Percentiles rank a stretch among this genome's conserved stretches.
Conservation (phyloP, 2,113 vertebrate species). For the Xiphophorus maculatus region DNA sequence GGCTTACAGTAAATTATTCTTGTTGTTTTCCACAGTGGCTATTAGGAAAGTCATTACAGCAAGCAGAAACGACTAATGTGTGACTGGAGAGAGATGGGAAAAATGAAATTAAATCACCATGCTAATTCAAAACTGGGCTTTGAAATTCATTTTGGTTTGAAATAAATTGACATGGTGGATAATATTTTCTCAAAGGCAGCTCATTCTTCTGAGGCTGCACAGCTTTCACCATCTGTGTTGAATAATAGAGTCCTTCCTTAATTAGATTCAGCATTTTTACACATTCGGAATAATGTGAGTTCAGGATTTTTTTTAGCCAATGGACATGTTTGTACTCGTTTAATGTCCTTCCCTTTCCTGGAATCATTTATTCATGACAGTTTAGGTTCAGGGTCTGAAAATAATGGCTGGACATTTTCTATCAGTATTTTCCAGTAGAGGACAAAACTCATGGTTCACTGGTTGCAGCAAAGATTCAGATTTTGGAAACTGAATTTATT, state of each 20-base stretch:
- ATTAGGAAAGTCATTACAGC: conserved; percentile 1
- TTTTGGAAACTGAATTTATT: too few species aligned
- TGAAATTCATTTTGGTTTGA: not conserved
- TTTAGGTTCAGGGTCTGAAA: too few species aligned
- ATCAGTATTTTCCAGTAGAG: too few species aligned
- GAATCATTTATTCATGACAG: not conserved
- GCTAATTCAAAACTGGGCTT: not conserved
- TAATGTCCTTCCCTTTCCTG: not conserved
- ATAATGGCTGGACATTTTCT: too few species aligned
- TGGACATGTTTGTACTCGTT: not conserved
- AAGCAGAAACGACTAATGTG: not conserved
- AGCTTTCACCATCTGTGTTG: not conserved
- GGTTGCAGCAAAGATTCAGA: too few species aligned
- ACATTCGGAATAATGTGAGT: not conserved
- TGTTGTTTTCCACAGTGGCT: conserved; percentile 2
- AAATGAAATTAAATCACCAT: not conserved
- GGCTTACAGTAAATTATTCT: not conserved
- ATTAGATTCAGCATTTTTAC: not conserved
- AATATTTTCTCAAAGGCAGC: not conserved
- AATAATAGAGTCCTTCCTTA: not conserved
- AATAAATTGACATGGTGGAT: not conserved
- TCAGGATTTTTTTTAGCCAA: not conserved
- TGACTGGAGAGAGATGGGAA: conserved; percentile 5
- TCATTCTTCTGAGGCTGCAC: too few species aligned
- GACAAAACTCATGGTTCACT: too few species aligned